Conservation (phyloP, 2,113 vertebrate species). For the Rostratula benghalensis region DNA sequence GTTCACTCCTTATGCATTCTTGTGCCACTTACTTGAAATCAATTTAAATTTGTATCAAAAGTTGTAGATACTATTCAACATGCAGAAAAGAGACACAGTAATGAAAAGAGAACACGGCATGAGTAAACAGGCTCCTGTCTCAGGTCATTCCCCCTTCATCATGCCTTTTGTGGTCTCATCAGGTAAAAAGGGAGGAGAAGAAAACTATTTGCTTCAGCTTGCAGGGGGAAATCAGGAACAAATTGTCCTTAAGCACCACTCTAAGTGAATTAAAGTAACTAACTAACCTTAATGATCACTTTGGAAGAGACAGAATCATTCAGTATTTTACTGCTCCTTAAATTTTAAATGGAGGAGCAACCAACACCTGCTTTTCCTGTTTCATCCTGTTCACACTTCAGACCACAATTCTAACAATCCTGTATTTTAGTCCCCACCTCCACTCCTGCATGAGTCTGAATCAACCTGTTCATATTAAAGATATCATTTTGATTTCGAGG, state of each 20-base stretch:
- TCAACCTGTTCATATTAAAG: background rate
- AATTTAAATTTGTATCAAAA: background rate
- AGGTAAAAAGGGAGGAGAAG: background rate
- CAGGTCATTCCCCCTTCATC: background rate
- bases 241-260: background rate
- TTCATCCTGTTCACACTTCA: background rate
- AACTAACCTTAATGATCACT: slow-evolving; percentile 1
- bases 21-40: background rate
- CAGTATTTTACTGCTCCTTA: background rate
- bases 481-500: background rate
- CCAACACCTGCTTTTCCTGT: background rate
- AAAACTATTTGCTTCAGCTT: background rate
- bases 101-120: background rate
- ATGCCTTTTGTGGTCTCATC: background rate
- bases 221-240: slow-evolving; percentile 2
- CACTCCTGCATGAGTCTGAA: background rate
- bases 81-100: background rate
- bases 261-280: slow-evolving; percentile 40
- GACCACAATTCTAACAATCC: background rate
- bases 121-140: background rate
- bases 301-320: background rate
- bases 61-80: background rate
- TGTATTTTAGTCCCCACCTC: background rate
- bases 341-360: background rate
- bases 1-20: background rate